Conservation (phyloP, 2,113 vertebrate species). For the Toxotes jaculatrix region DNA sequence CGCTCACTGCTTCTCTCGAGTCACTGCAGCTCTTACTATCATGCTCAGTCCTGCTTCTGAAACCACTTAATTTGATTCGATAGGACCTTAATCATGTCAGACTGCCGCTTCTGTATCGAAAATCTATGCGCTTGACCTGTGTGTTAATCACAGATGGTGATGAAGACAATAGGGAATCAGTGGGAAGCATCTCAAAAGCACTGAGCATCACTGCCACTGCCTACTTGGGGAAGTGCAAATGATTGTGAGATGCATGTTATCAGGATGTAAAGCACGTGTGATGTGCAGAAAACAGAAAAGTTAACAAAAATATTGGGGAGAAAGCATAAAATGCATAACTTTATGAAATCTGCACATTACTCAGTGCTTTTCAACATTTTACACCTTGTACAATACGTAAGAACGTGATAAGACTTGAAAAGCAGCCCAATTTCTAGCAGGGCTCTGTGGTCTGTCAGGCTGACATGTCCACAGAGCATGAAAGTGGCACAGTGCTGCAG, state of each 20-base stretch:
- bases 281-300: neutral
- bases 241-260: neutral
- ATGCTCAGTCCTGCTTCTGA: neutral
- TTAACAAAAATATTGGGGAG: neutral
- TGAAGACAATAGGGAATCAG: neutral
- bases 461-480: slow-evolving; percentile 9
- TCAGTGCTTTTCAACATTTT: neutral
- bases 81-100: neutral
- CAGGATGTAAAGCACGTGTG: neutral
- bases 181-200: neutral
- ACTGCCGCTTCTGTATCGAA: neutral
- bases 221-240: neutral
- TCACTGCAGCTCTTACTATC: neutral
- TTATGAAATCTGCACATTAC: neutral
- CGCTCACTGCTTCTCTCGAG: neutral
- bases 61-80: slow-evolving; percentile 20
- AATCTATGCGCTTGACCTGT: neutral
- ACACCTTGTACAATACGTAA: neutral
- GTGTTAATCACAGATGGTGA: neutral
- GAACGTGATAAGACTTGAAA: neutral
- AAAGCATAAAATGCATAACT: neutral
- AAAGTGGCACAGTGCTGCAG: slow-evolving; percentile 13
- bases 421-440: neutral
- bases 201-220: neutral
- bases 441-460: neutral